Conservation (phyloP, 23 tunicate species). For the Aplidium turbinatum region DNA sequence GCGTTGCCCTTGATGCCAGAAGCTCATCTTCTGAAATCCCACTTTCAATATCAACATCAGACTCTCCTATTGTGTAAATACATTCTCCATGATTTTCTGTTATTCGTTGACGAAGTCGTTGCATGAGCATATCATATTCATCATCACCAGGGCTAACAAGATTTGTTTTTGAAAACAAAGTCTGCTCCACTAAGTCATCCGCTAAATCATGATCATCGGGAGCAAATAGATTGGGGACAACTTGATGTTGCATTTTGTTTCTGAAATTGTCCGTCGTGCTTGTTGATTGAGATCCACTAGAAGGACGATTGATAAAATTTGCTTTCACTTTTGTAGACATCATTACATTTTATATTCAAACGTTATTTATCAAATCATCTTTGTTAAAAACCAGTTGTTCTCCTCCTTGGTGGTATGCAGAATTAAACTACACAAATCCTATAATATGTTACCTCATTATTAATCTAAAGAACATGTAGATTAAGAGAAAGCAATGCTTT, state of each 20-base stretch:
- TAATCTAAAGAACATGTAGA: no score
- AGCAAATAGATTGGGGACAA: constrained; percentile 11
- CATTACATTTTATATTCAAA: no score
- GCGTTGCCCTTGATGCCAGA: constrained; percentile 60
- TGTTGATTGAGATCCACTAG: no score
- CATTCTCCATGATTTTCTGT: constrained; percentile 91
- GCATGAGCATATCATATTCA: constrained; percentile 60
- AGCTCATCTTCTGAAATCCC: constrained; percentile 78
- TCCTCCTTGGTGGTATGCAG: no score
- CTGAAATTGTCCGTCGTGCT: no score
- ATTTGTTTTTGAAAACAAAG: constrained; percentile 11
- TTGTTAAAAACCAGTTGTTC: no score
- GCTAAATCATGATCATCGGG: neutral
- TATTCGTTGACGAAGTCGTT: constrained; percentile 55
- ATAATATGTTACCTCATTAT: no score
- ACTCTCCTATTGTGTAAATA: constrained; percentile 76
- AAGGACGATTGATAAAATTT: no score
- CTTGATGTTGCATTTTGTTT: no score
- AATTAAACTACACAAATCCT: no score
- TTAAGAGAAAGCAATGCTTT: no score
- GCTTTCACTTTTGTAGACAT: no score
- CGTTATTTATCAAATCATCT: neutral
- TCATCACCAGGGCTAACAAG: constrained; percentile 76
- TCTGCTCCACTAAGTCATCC: constrained; percentile 1
- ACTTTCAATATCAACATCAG: constrained; percentile 64